A percentile compares a stretch with the other conserved stretches of the same genome.
Conservation (phyloP, 2,888 invertebrate species). For the Drosophila affinis region DNA sequence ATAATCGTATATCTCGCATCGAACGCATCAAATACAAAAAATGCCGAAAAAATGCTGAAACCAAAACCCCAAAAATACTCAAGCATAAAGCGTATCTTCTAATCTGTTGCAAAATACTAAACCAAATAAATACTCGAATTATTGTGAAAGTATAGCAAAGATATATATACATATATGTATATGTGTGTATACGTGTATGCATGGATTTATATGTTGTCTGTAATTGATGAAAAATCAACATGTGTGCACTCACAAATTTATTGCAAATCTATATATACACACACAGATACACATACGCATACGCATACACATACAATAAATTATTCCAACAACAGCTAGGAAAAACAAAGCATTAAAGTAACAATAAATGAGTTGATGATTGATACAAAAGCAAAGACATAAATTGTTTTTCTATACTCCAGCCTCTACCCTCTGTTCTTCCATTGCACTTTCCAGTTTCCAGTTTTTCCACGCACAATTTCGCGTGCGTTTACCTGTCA, state of each 20-base stretch:
- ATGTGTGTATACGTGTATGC: conserved; percentile 6
- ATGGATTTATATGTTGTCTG: conserved; percentile 69
- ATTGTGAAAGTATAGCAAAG: conserved; percentile 65
- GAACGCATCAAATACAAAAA: conserved; percentile 11
- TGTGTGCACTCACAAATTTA: conserved; percentile 46
- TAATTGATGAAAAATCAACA: conserved; percentile 50
- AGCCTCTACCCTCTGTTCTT: neutral
- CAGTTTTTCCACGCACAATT: conserved; percentile 51
- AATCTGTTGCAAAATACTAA: conserved; percentile 60
- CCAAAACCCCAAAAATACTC: conserved; percentile 35
- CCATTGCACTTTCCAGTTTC: neutral
- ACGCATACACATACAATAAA: conserved; percentile 45
- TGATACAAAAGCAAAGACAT: conserved; percentile 61
- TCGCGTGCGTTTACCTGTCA: conserved; percentile 68
- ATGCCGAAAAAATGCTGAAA: conserved; percentile 38
- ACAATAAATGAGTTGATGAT: conserved; percentile 77
- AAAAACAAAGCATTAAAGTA: conserved; percentile 50
- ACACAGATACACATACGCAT: conserved; percentile 8
- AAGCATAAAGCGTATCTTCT: conserved; percentile 37
- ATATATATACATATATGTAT: conserved; percentile 32
- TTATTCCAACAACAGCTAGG: conserved; percentile 53
- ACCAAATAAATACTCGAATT: conserved; percentile 67
- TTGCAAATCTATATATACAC: conserved; percentile 48
- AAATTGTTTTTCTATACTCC: conserved; percentile 43
- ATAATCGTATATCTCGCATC: conserved; percentile 37